These are phyloP conservation scores for Pogonocichla stellata DNA, from an alignment of 2,113 vertebrate species.

Conservation along the genomic window DNA sequence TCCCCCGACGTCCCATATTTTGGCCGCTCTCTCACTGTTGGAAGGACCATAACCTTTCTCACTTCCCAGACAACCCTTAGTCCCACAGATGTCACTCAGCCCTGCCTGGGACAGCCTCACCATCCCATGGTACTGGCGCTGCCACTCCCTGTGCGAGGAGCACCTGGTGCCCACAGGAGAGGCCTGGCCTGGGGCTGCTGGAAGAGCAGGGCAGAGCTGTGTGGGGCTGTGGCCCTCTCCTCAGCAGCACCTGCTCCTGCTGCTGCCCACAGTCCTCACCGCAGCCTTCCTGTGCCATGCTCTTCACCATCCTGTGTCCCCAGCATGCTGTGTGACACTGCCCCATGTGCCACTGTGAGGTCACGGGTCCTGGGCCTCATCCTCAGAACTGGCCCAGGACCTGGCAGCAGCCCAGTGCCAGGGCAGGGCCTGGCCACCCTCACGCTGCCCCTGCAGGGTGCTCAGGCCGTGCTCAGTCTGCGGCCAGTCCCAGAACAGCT, in stretches of 20 bases:
- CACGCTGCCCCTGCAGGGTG: not conserved
- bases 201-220: not conserved
- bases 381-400: not conserved
- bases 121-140: not conserved
- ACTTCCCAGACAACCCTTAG: accelerated
- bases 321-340: not conserved
- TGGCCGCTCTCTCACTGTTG: not conserved
- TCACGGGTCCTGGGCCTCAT: not conserved
- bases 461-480: not conserved
- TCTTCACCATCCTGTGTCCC: not conserved
- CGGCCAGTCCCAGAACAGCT: not conserved
- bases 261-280: not conserved
- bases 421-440: not conserved
- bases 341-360: not conserved
- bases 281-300: not conserved
- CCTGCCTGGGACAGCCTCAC: not conserved
- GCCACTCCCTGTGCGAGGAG: not conserved
- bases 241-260: not conserved
- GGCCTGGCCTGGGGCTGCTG: not conserved
- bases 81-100: not conserved
- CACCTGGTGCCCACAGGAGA: not conserved
- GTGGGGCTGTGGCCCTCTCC: accelerated
- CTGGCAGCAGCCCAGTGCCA: not conserved
- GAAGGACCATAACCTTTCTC: not conserved
- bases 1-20: not conserved